Evolutionary conservation across 1,140 invertebrate genomes (phyloP), one percentile per base, ranked within the genome.

Genomic region (Tetraneura akinire): DNA sequence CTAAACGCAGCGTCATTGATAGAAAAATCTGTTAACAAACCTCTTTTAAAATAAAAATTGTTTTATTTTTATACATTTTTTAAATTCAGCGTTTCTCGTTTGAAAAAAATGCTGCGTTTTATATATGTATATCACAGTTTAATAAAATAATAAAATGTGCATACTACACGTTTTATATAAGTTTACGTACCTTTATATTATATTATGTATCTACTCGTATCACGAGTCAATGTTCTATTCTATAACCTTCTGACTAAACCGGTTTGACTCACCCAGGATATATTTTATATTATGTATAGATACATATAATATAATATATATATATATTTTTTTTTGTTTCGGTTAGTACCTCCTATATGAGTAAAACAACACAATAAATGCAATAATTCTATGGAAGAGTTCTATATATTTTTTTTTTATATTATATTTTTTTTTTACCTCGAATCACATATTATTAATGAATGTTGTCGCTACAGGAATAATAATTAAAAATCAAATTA

Each of bases 181-280:
- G 21, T 21, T 21, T 21, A 13, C 18, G 29, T 14, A 6, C 21
- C 1, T 11, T 6, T 37, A 66, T 37, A 60, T 32, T 62, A 32
- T 32, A 47, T 47, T 47, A 9, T 23, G 57, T 62, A 32, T 8
- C 45, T n/a, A 11, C 23, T 14, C 47, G 8, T 49, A 49, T 18
- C 42, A 11, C 16, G 47, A 71, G 68, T 71, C 68, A 71, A 71
- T 51, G 68, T 71, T 71, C 47, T 71, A n/a, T 71, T 71, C 47
- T 71, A n/a, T 71, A 71, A 71, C 68, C 68, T 71, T 70, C 66
- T 70, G 13, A 23, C 26, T 1, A 71, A 71, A 71, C 68, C 68
- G 68, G 68, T 71, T 71, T 71, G 18, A 51, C 23, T 49, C 66
- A 68, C 21, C 21, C 26, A 10, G 23, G 23, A 49, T 60, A 29